Percentiles rank a stretch among this genome's conserved stretches.
Evolutionary conservation across 2,113 vertebrate species (phyloP).

Genomic region (Hepsetus odoe): DNA sequence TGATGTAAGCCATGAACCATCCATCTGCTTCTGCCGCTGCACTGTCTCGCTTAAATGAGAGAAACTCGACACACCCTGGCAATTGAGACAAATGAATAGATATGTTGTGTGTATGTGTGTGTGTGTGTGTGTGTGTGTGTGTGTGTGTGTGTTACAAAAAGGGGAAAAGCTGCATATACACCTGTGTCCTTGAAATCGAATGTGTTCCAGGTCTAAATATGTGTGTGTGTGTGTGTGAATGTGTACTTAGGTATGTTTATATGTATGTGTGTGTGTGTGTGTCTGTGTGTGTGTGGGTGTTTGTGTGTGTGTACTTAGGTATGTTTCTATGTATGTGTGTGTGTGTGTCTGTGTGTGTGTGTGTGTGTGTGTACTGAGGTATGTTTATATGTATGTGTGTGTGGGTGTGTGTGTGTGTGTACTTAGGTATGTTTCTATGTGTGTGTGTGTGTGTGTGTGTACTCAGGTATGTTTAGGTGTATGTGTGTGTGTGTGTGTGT

Average conservation of each 20-base stretch:
- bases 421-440: no score
- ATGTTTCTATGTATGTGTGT: no score
- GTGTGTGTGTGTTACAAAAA: background rate
- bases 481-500: no score
- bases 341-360: no score
- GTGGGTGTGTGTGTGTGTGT: no score
- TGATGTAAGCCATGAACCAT: conserved; percentile 39
- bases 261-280: no score
- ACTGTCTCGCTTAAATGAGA: conserved; percentile 38
- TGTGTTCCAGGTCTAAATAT: background rate
- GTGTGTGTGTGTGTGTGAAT: conserved; percentile 12
- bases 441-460: no score
- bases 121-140: background rate
- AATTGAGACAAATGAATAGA: conserved; percentile 48
- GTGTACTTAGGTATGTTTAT: no score
- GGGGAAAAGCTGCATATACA: background rate
- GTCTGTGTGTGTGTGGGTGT: conserved; percentile 1
- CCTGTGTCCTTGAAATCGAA: background rate
- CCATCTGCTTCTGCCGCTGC: conserved; percentile 32
- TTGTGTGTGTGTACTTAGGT: background rate
- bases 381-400: no score
- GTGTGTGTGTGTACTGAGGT: no score
- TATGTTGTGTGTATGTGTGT: conserved; percentile 19
- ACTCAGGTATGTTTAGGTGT: no score
- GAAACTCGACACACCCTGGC: conserved; percentile 24